Evolutionary conservation across 2,113 vertebrate genomes (phyloP).

Genomic region (Poeciliopsis prolifica): DNA sequence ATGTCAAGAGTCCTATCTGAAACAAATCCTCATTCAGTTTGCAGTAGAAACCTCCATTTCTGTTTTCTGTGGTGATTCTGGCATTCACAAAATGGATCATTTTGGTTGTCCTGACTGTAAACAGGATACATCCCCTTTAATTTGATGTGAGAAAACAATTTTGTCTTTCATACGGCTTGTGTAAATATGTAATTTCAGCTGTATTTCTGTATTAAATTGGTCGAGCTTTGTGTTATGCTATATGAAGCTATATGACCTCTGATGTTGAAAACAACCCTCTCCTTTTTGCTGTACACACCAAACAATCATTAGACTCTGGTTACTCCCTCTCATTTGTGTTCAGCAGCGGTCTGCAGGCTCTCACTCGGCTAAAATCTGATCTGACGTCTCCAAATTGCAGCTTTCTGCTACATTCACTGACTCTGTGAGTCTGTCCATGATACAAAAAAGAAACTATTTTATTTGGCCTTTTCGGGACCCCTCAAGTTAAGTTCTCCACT

Average conservation of each 20-base stretch:
- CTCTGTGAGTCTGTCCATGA: conserved; percentile 30
- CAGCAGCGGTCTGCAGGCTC: conserved; percentile 4
- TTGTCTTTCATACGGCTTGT: no score
- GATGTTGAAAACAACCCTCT: conserved; percentile 6
- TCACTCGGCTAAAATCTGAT: conserved; percentile 29
- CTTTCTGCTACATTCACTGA: conserved; percentile 29
- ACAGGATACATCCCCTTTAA: no score
- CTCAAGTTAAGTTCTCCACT: conserved; percentile 41
- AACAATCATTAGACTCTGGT: conserved; percentile 33
- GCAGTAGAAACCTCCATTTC: no score
- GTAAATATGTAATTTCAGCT: neutral
- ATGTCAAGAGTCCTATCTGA: no score
- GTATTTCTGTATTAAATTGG: neutral
- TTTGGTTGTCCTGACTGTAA: no score
- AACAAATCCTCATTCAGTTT: no score
- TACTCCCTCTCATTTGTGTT: conserved; percentile 26
- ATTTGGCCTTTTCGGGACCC: conserved; percentile 42
- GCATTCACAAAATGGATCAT: no score
- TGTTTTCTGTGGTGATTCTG: no score
- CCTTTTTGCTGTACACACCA: conserved; percentile 8
- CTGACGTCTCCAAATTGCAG: conserved; percentile 53
- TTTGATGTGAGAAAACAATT: no score
- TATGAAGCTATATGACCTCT: conserved; percentile 21
- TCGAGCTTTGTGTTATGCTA: neutral
- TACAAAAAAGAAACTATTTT: conserved; percentile 40